Base-by-base conservation (phyloP, 2,888 invertebrate species). In the Trissolcus japonicus region DNA sequence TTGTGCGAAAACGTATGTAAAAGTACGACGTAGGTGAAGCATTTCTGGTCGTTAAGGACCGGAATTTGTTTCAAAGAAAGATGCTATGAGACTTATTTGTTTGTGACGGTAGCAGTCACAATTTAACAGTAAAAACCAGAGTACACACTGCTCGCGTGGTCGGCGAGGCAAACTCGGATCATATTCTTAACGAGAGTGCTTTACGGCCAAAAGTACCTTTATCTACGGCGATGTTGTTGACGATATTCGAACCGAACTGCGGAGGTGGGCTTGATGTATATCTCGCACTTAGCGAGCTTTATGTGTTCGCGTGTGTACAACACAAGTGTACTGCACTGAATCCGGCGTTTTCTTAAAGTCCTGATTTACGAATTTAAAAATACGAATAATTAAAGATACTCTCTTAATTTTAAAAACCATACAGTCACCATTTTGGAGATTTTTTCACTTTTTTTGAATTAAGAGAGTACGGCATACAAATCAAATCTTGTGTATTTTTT, bases 181-280 rank as follows among this genome's bases (percentile, higher is more conserved):
- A 88, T 87, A 88, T 88, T 88, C 88, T 88, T 88, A 88, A 87
- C 87, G 86, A 88, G 87, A 87, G 85, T 86, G 86, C 83, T 88
- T 88, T 88, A 88, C 84, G 87, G 83, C 80, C 81, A 80, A 81
- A 83, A 83, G 84, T 80, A 80, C 85, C 84, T 88, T 88, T 88
- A 88, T 88, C 88, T 87, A 87, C 81, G 86, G 85, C 83, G 83
- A 83, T 84, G 86, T 84, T 84, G 86, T 84, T 86, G 85, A 84
- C 85, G 86, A 86, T 87, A 88, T 87, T 86, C 86, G 85, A 86
- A 83, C 76, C 80, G 55, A 76, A 73, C 72, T 71, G 79, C 75
- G 71, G 60, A 76, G 67, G 60, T 55, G 83, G 83, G 79, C 86
- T 84, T 87, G 88, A 87, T 88, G 87, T 87, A 88, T 88, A 35